Percentiles rank a stretch among this genome's conserved stretches.
These are phyloP conservation scores for Monopterus albus DNA, from an alignment of 2,113 vertebrate genomes.

Conservation along the genomic window DNA sequence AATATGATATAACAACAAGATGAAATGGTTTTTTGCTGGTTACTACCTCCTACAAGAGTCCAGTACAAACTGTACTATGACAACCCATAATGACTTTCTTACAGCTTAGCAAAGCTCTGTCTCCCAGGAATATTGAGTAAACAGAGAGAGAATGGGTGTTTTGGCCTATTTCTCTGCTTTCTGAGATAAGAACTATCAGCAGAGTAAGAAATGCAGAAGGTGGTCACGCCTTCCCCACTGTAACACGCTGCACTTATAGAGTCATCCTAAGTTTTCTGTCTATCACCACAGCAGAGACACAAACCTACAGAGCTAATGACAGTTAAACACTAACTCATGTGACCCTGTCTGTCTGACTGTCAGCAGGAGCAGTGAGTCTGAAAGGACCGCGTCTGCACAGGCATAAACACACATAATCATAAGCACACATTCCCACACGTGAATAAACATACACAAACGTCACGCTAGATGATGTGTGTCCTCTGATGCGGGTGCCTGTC, in stretches of 20 bases:
- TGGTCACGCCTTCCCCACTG: constrained; percentile 57
- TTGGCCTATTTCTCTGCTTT: constrained; percentile 53
- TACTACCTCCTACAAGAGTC: background rate
- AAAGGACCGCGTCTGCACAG: constrained; percentile 1
- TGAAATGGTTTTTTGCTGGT: constrained; percentile 25
- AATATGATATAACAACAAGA: constrained; percentile 48
- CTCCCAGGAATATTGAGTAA: constrained; percentile 36
- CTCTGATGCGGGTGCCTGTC: constrained; percentile 2
- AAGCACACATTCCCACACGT: background rate
- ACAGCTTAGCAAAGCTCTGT: constrained; percentile 35
- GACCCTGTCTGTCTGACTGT: constrained; percentile 24
- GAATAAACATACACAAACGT: constrained; percentile 2
- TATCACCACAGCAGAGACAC: constrained; percentile 9
- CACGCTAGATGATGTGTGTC: background rate
- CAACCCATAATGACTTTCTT: constrained; percentile 29
- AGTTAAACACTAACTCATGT: constrained; percentile 35
- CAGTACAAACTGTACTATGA: constrained; percentile 17
- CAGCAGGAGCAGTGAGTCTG: constrained; percentile 18
- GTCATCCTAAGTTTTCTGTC: constrained; percentile 54
- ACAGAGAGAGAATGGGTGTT: constrained; percentile 54
- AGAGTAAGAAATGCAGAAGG: constrained; percentile 43
- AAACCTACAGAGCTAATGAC: constrained; percentile 48
- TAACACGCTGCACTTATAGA: constrained; percentile 47
- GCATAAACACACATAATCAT: constrained; percentile 7
- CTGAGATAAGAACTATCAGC: constrained; percentile 74